Base-by-base conservation (phyloP, 2,113 vertebrate species). In the Guaruba guarouba region DNA sequence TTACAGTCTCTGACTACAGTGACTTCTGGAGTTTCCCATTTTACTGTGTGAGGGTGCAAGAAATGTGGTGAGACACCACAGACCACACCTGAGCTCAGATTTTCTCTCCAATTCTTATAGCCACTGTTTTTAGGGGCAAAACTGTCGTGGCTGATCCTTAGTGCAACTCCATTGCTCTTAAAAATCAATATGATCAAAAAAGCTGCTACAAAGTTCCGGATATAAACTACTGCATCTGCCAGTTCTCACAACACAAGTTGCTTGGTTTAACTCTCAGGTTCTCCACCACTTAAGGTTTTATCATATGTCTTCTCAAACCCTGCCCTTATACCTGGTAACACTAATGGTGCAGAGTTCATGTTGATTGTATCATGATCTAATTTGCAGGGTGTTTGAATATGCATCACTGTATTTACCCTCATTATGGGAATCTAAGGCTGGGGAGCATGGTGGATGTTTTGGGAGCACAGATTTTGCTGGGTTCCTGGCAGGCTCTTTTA, bases 311-410 rank as follows among this genome's bases (percentile, higher is more conserved):
- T 62, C 75, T 86, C 49, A 41, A 67, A 66, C 24, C 27, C 54
- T 81, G 24, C n/a, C n/a, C 1, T 1, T 52, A 27, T 41, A 16
- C 54, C 54, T 62, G 43, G n/a, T 63, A 90, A 83, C 8, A 14
- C 16, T 59, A 63, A 63, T 3, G 7, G 25, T 35, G 35, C 51
- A 94, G 85, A 81, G 71, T 83, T 90, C 61, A 39, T 16, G 43
- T 24, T 31, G 59, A 52, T 82, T 86, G 83, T 83, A 88, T 76
- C 68, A 33, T 3, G 1, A 2, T 10, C n/a, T 35, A 37, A 86
- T 92, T 90, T 95, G 54, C 49, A 90, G 39, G 25, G 54, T 77
- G 75, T 46, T 91, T 89, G 70, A 87, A 69, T 90, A 82, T 88
- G 57, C 24, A 68, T 75, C 16, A 10, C 55, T 3, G 1, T 67